Percentiles rank a stretch among this genome's conserved stretches.
phyloP scores from a whole-genome alignment of 2,113 vertebrate species.

The Shinisaurus crocodilurus region DNA sequence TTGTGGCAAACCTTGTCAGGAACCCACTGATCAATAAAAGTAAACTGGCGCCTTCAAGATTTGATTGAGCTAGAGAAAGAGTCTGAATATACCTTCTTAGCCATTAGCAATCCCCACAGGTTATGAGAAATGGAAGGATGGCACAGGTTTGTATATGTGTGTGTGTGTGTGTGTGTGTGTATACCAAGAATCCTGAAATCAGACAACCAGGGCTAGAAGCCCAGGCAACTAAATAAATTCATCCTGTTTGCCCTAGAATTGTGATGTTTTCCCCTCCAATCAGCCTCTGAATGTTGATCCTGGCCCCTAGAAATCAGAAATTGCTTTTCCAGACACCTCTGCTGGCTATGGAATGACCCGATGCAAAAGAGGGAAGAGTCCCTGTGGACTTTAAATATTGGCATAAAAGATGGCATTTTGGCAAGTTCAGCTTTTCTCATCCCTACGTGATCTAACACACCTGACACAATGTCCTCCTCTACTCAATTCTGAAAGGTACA shows the following conservation, averaged over 20 bases:
- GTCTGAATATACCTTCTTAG: slow-evolving; percentile 71
- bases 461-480: background rate
- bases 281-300: background rate
- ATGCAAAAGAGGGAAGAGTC: background rate
- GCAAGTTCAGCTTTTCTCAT: background rate
- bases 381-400: background rate
- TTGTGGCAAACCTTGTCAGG: slow-evolving; percentile 74
- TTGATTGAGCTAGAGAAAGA: slow-evolving; percentile 72
- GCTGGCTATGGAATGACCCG: background rate
- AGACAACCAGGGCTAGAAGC: background rate
- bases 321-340: background rate
- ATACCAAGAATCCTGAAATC: slow-evolving; percentile 57
- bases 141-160: slow-evolving; percentile 59
- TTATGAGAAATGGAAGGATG: slow-evolving; percentile 76
- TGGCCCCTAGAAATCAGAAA: background rate
- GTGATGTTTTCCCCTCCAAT: background rate
- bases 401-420: background rate
- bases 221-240: background rate
- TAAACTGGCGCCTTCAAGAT: slow-evolving; percentile 76
- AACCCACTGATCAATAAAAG: slow-evolving; percentile 76
- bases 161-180: no score
- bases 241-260: background rate
- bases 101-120: slow-evolving; percentile 79
- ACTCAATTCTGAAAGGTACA: background rate
- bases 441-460: background rate